These are phyloP conservation scores for Sinodicranocentrus sp. DNA, from an alignment of 2,888 invertebrate species.

Conservation along the genomic window DNA sequence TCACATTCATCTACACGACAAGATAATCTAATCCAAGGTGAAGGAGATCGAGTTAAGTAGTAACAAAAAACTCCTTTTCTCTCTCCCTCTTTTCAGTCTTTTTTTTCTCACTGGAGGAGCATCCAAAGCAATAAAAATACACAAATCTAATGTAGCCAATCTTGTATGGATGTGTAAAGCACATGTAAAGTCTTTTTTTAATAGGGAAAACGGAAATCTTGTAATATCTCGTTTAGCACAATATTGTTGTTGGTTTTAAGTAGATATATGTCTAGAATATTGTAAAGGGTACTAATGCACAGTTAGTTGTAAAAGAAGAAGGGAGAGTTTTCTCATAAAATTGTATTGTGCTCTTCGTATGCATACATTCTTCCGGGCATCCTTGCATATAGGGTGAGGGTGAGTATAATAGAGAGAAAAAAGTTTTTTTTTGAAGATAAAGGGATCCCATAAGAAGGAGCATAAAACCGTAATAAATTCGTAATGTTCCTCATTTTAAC, in stretches of 20 bases:
- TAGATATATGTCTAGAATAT: no score
- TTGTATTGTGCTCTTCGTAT: not conserved
- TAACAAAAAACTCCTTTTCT: not conserved
- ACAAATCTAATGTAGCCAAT: conserved; percentile 28
- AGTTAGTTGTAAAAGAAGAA: conserved; percentile 26
- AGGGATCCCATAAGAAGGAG: conserved; percentile 65
- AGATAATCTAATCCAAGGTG: conserved; percentile 54
- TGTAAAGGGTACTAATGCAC: conserved; percentile 25
- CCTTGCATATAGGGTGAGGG: not conserved
- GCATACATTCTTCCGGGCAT: not conserved
- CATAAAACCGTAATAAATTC: conserved; percentile 71
- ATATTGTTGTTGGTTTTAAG: conserved; percentile 43
- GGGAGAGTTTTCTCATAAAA: conserved; percentile 40
- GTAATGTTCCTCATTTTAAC: conserved; percentile 71
- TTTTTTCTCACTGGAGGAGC: not conserved
- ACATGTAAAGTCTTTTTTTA: conserved; percentile 17
- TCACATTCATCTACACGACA: conserved; percentile 1
- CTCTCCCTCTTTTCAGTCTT: no score
- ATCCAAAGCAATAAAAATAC: not conserved
- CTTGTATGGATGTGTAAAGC: conserved; percentile 14
- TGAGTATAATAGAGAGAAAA: conserved; percentile 8
- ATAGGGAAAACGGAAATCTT: conserved; percentile 44
- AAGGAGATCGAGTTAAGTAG: conserved; percentile 46
- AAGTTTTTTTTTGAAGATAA: conserved; percentile 45
- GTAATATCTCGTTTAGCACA: conserved; percentile 56